Evolutionary conservation across 2,797 vertebrate genomes (phyloP), one percentile per base, ranked within the genome.

Genomic region (Gallinago solitaria): DNA sequence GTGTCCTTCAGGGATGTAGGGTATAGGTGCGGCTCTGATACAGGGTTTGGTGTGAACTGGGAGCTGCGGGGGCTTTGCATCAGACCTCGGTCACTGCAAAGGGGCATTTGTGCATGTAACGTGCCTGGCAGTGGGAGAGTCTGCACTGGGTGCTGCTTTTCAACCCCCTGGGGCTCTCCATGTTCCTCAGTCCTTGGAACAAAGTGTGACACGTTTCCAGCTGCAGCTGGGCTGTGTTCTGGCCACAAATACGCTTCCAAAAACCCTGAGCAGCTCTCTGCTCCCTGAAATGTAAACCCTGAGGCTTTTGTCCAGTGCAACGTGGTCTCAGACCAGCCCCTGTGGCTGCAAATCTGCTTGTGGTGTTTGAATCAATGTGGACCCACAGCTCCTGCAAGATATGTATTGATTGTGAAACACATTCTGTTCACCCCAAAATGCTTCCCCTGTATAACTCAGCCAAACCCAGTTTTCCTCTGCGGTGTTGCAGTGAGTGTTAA

Each of bases 1-100:
- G 16, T 1, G 2, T 27, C 27, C 16, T 41, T 21, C 0, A 4
- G 67, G 53, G 13, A n/a, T 0, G 0, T 5, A 11, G 43, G 48
- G 50, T 41, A 5, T 8, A 21, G 50, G 16, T 16, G 6, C 16
- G 24, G 57, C 63, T 30, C 56, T 50, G 33, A n/a, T 7, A 3
- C 0, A 2, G 69, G 53, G 14, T 4, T 53, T 57, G 37, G 32
- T 21, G 74, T 1, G 17, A 41, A 24, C 5, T 0, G 5, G 88
- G 39, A 65, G 53, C 73, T 18, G 32, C 0, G 2, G 43, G 16
- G 28, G 37, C 37, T 47, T 41, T 47, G 30, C 30, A 64, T 37
- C 27, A 37, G 30, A 25, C 15, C 32, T 69, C 0, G 1, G 28
- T 23, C 0, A 0, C 53, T 54, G 73, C 56, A 10, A 13, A 56